phyloP scores from a whole-genome alignment of 1,140 invertebrate species.

The Forficula auricularia region DNA sequence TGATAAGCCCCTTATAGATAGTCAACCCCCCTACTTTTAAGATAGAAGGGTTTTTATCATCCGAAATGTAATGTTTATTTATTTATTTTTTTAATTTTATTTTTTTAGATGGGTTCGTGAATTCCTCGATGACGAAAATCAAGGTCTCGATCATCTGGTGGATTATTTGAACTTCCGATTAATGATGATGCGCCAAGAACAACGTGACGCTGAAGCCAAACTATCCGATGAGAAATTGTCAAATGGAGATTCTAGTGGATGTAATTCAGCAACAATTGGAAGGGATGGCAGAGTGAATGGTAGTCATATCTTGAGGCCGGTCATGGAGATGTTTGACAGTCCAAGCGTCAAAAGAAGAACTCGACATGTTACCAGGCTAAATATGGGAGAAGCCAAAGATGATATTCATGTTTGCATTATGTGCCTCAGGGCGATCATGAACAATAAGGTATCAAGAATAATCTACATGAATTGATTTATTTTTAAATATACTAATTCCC shows the following conservation, averaged over 20 bases:
- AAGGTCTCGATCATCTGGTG: slow-evolving; percentile 87
- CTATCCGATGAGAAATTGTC: no score
- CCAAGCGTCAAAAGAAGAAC: slow-evolving; percentile 54
- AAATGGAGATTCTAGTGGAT: no score
- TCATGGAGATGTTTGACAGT: slow-evolving; percentile 44
- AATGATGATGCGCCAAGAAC: slow-evolving; percentile 78
- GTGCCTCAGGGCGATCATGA: slow-evolving; percentile 98
- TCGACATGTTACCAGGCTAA: slow-evolving; percentile 70
- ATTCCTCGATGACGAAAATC: slow-evolving; percentile 90
- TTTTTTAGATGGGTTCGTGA: slow-evolving; percentile 85
- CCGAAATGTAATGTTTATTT: no score
- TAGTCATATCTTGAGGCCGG: slow-evolving; percentile 17
- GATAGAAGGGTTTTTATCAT: no score
- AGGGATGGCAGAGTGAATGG: no score
- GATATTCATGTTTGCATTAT: slow-evolving; percentile 99
- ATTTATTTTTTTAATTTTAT: slow-evolving; percentile 12
- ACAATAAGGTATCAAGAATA: slow-evolving; percentile 88
- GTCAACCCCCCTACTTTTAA: no score
- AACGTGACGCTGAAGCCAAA: slow-evolving; percentile 28
- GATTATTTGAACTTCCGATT: slow-evolving; percentile 91
- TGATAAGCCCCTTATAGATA: no score
- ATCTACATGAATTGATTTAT: no score
- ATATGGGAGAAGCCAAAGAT: slow-evolving; percentile 95
- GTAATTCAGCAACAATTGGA: no score
- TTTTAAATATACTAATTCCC: no score